Percentiles rank a stretch among this genome's conserved stretches.
These are phyloP conservation scores for Puma concolor DNA, from an alignment of 2,113 vertebrate species.

Conservation along the genomic window DNA sequence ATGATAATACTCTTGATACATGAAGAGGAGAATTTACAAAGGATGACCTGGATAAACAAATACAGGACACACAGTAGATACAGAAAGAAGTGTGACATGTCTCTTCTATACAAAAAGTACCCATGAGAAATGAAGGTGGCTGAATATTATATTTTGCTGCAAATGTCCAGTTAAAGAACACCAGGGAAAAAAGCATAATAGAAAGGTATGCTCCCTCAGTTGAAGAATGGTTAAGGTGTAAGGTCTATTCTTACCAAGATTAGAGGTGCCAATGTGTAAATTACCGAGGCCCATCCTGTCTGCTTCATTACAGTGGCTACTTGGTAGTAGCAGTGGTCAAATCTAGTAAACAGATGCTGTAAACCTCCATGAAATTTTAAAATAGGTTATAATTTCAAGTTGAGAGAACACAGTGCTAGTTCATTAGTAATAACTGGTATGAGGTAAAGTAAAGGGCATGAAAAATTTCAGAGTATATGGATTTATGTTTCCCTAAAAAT, in stretches of 20 bases:
- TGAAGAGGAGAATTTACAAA: conserved; percentile 14
- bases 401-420: not conserved
- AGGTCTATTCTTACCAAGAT: not conserved
- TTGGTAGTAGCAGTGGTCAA: not conserved
- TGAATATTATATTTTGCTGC: not conserved
- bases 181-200: not conserved
- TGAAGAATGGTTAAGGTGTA: not conserved
- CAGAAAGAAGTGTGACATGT: not conserved
- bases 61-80: not conserved
- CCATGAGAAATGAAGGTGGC: not conserved
- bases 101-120: not conserved
- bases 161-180: not conserved
- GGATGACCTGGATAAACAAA: not conserved
- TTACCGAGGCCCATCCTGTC: not conserved
- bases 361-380: not conserved
- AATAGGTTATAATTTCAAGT: not conserved
- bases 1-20: not conserved
- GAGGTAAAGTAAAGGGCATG: not conserved
- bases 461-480: not conserved
- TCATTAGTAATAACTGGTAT: not conserved
- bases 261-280: not conserved
- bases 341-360: not conserved
- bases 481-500: conserved; percentile 10
- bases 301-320: not conserved
- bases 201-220: not conserved